Evolutionary conservation across 2,888 invertebrate genomes (phyloP).

Genomic region (Pyrgus malvae): DNA sequence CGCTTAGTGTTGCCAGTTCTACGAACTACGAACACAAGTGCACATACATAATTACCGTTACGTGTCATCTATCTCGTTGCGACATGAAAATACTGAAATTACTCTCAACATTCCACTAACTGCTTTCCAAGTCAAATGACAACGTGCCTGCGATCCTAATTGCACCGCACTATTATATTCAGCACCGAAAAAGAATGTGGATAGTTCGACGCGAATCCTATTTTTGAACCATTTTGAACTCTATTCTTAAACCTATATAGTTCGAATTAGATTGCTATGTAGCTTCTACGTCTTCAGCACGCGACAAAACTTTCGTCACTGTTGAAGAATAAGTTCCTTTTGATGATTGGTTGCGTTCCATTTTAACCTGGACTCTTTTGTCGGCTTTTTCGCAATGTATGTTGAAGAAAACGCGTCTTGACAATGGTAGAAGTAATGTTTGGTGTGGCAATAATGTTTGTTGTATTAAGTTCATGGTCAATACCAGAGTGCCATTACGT

Average conservation of each 20-base stretch:
- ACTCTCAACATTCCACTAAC: constrained; percentile 54
- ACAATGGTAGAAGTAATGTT: constrained; percentile 6
- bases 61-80: constrained; percentile 41
- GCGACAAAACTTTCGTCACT: constrained; percentile 40
- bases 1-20: no score
- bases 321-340: constrained; percentile 50
- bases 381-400: constrained; percentile 58
- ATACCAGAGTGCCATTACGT: neutral
- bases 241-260: constrained; percentile 29
- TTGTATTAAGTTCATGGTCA: constrained; percentile 39
- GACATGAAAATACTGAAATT: constrained; percentile 56
- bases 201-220: constrained; percentile 21
- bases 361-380: constrained; percentile 54
- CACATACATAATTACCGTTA: constrained; percentile 34
- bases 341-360: constrained; percentile 71
- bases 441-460: constrained; percentile 14
- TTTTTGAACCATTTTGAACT: neutral
- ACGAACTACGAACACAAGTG: constrained; percentile 20
- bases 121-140: constrained; percentile 72
- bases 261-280: constrained; percentile 31
- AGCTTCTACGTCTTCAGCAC: constrained; percentile 5
- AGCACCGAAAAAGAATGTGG: constrained; percentile 24
- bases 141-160: constrained; percentile 61
- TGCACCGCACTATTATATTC: constrained; percentile 51
- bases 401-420: constrained; percentile 19